phyloP scores from a whole-genome alignment of 2,888 invertebrate species.

The Xylota sylvarum region DNA sequence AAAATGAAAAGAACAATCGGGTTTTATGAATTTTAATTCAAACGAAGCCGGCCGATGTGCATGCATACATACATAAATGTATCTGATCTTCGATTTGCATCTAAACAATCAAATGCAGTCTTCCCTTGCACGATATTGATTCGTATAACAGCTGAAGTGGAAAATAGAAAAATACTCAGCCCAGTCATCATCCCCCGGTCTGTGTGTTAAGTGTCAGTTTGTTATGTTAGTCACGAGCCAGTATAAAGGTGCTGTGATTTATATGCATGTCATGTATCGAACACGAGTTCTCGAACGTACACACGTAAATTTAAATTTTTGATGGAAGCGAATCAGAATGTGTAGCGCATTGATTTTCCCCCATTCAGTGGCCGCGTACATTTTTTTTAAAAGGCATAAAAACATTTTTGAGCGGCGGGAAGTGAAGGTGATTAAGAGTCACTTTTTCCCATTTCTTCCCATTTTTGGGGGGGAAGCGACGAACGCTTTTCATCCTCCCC shows the following conservation, averaged over 20 bases:
- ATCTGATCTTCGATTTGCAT: conserved; percentile 28
- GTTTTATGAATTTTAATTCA: conserved; percentile 8
- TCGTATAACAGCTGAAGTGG: background rate
- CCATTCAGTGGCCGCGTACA: background rate
- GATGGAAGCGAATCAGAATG: conserved; percentile 55
- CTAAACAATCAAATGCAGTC: conserved; percentile 21
- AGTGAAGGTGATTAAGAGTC: conserved; percentile 55
- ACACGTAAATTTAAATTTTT: conserved; percentile 70
- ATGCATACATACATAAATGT: background rate
- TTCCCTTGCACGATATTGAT: conserved; percentile 1
- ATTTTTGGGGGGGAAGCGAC: background rate
- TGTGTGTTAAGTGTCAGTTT: background rate
- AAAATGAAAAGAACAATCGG: conserved; percentile 19
- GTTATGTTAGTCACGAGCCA: conserved; percentile 59
- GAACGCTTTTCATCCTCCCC: conserved; percentile 5
- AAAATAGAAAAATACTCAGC: background rate
- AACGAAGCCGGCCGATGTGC: background rate
- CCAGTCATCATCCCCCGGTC: background rate
- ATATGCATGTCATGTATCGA: conserved; percentile 68
- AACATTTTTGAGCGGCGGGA: conserved; percentile 23
- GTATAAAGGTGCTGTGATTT: conserved; percentile 57
- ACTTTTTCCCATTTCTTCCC: conserved; percentile 33
- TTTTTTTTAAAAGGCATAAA: conserved; percentile 15
- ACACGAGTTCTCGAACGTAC: conserved; percentile 59
- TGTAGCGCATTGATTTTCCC: conserved; percentile 51